phyloP scores from a whole-genome alignment of 2,113 vertebrate species.

The Pachypanchax playfairii region DNA sequence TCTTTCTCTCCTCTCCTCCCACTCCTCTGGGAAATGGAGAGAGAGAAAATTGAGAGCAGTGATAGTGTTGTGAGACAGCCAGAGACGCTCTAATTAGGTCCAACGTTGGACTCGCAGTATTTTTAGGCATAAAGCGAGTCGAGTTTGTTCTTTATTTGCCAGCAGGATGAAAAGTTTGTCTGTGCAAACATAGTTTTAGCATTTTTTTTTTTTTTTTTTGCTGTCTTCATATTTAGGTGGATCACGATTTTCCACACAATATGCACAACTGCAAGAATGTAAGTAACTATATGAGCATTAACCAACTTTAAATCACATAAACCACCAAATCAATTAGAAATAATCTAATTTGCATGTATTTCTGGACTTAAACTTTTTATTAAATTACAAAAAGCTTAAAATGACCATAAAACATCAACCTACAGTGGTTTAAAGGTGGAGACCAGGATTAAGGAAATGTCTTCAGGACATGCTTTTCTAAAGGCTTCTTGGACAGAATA shows the following conservation, averaged over 20 bases:
- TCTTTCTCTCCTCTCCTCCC: slow-evolving; percentile 42
- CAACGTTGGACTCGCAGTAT: slow-evolving; percentile 37
- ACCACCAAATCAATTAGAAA: not conserved
- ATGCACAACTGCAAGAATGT: not conserved
- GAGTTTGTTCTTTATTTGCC: not conserved
- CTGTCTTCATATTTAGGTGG: not conserved
- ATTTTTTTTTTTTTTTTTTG: not conserved
- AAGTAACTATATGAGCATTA: not conserved
- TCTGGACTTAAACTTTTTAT: too few relatives aligned
- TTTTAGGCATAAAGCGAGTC: slow-evolving; percentile 14
- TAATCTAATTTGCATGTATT: too few relatives aligned
- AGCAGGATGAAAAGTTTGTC: not conserved
- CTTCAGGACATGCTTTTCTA: too few relatives aligned
- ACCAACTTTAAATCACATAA: not conserved
- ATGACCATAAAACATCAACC: too few relatives aligned
- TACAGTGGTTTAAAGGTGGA: too few relatives aligned
- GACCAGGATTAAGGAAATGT: too few relatives aligned
- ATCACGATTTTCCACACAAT: not conserved
- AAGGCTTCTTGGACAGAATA: too few relatives aligned
- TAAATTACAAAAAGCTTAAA: too few relatives aligned
- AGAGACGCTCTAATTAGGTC: slow-evolving; percentile 58
- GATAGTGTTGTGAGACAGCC: slow-evolving; percentile 48
- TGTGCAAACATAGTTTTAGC: not conserved
- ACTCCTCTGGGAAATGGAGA: slow-evolving; percentile 46
- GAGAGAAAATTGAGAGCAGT: slow-evolving; percentile 27